Conservation (phyloP, 2,113 vertebrate species). For the Ariopsis seemanni region DNA sequence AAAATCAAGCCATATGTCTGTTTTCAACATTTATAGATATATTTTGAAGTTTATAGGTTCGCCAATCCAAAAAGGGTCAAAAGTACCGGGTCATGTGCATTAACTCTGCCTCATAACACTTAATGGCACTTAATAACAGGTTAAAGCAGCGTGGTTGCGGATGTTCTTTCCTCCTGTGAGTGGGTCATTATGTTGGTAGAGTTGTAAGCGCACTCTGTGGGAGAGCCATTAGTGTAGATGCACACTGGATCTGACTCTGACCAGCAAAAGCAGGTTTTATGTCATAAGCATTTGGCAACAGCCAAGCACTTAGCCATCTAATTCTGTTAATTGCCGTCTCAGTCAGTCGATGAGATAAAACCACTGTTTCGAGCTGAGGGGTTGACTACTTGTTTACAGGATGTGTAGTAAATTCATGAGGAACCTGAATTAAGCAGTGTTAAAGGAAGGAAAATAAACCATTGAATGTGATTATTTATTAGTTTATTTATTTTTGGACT, state of each 20-base stretch:
- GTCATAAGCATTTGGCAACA: constrained; percentile 38
- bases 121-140: constrained; percentile 47
- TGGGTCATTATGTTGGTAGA: constrained; percentile 40
- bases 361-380: constrained; percentile 25
- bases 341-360: constrained; percentile 39
- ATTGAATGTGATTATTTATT: neutral
- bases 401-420: neutral
- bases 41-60: neutral
- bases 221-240: constrained; percentile 48
- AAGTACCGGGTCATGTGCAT: neutral
- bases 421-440: constrained; percentile 3
- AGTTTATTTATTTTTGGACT: neutral
- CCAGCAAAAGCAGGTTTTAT: constrained; percentile 28
- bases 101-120: neutral
- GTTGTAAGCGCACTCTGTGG: constrained; percentile 25
- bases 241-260: constrained; percentile 35
- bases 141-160: constrained; percentile 24
- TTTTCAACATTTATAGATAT: neutral
- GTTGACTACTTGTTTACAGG: constrained; percentile 27
- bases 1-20: neutral
- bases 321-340: constrained; percentile 51
- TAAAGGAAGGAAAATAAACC: neutral
- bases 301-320: constrained; percentile 45
- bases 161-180: constrained; percentile 16
- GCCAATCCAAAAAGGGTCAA: constrained; percentile 3